Evolutionary conservation across 2,113 vertebrate genomes (phyloP), one percentile per base, ranked within the genome.

Genomic region (Pteronura brasiliensis): DNA sequence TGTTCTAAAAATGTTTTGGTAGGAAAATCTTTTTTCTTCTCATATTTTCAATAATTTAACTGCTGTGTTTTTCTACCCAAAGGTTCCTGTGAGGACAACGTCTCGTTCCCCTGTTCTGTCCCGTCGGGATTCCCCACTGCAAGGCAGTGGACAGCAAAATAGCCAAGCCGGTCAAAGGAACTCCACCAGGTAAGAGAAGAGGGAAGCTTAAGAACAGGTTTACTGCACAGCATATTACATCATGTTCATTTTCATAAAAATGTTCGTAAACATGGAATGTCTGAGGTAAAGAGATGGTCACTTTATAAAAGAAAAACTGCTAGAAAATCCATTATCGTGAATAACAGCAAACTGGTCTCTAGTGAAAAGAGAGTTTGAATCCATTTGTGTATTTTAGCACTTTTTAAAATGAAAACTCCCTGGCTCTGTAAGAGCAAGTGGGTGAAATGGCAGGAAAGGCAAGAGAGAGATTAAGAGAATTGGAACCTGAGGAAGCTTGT

Each of bases 91-190:
- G 98, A 99, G 99, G 99, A 99, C 99, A 72, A 99, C 99, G 0
- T 99, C 99, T 55, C 99, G 99, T 88, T 99, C 99, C 1, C 99
- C 99, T 8, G 99, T 99, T 97, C 98, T 99, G 97, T 99, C 99
- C 71, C 99, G 99, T 81, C 99, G 99, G 96, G 99, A 99, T 96
- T 99, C 99, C 96, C 99, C 99, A n/a, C 99, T 99, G 97, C 99
- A 99, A 82, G 98, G 99, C 97, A 99, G 98, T 92, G 98, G 98
- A 59, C 98, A 99, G 92, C 99, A 99, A 88, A 99, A 98, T 95
- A 99, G 98, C 98, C 99, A 99, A 85, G 98, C 98, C 34, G 99
- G 98, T 97, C 99, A 99, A 93, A 99, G 99, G 97, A 99, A 98
- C 92, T 98, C 99, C 69, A 99, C 99, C 61, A 99, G 99, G 99